Conservation (phyloP, 2,797 vertebrate species). For the Agapornis canus region DNA sequence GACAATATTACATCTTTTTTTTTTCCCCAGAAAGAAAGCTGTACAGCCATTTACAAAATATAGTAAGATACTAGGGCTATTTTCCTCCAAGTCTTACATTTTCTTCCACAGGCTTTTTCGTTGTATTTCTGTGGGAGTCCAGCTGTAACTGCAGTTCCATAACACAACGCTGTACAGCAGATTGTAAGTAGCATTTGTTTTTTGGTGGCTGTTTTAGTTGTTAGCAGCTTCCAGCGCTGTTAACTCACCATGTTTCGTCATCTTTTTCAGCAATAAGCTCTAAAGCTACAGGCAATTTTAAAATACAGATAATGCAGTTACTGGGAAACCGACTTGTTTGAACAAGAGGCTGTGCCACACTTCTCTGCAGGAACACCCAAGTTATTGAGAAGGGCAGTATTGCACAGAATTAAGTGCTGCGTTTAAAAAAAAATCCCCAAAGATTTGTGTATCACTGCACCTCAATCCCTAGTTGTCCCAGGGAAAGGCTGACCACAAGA, state of each 20-base stretch:
- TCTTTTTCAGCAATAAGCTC: constrained; percentile 42
- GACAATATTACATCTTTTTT: constrained; percentile 82
- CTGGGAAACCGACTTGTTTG: constrained; percentile 41
- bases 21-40: constrained; percentile 71
- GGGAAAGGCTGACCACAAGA: background rate
- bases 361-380: constrained; percentile 44
- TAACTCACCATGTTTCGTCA: constrained; percentile 43
- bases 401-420: constrained; percentile 60
- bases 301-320: constrained; percentile 60
- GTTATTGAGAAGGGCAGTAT: constrained; percentile 47
- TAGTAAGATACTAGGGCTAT: constrained; percentile 68
- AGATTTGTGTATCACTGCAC: background rate
- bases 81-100: constrained; percentile 61
- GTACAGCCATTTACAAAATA: constrained; percentile 79
- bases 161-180: constrained; percentile 43
- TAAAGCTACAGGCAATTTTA: constrained; percentile 38
- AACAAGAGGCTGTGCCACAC: constrained; percentile 9
- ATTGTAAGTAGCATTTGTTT: constrained; percentile 22
- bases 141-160: constrained; percentile 43
- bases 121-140: constrained; percentile 67
- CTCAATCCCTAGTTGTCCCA: background rate
- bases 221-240: constrained; percentile 81
- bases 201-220: constrained; percentile 63
- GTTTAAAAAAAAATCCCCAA: constrained; percentile 32
- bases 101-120: constrained; percentile 70